Evolutionary conservation across 2,113 vertebrate genomes (phyloP).

Genomic region (Regulus satrapa): DNA sequence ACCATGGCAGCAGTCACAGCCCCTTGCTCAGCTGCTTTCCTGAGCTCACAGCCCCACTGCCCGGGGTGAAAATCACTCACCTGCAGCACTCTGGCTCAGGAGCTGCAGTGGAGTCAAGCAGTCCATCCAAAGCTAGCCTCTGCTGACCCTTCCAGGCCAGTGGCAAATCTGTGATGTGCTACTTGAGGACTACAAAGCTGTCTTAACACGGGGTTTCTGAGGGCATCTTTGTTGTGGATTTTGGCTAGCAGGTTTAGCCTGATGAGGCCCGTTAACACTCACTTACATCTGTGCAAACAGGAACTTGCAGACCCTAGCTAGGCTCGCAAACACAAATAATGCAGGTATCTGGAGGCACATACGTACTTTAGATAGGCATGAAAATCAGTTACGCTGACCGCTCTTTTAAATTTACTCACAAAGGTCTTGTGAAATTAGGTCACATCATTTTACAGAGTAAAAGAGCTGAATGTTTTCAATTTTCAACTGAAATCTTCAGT

Average conservation of each 20-base stretch:
- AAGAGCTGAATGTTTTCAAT: neutral
- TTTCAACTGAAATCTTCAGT: neutral
- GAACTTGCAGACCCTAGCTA: neutral
- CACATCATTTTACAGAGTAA: neutral
- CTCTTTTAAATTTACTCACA: neutral
- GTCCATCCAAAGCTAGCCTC: neutral
- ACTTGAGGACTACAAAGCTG: neutral
- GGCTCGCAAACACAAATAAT: neutral
- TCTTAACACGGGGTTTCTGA: neutral
- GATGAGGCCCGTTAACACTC: neutral
- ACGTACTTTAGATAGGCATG: neutral
- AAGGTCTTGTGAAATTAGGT: neutral
- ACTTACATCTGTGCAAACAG: neutral
- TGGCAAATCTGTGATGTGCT: neutral
- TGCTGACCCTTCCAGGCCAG: neutral
- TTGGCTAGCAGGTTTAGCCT: neutral
- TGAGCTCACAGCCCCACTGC: neutral
- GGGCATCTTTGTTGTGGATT: neutral
- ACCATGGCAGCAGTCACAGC: neutral
- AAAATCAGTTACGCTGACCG: neutral
- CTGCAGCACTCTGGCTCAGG: neutral
- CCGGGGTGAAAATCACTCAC: neutral
- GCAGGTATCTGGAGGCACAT: neutral
- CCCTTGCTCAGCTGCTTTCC: neutral
- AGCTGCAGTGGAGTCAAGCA: rapidly evolving